Evolutionary conservation across 2,113 vertebrate species (phyloP), one percentile per base, ranked within the genome.

Genomic region (Clupea harengus): DNA sequence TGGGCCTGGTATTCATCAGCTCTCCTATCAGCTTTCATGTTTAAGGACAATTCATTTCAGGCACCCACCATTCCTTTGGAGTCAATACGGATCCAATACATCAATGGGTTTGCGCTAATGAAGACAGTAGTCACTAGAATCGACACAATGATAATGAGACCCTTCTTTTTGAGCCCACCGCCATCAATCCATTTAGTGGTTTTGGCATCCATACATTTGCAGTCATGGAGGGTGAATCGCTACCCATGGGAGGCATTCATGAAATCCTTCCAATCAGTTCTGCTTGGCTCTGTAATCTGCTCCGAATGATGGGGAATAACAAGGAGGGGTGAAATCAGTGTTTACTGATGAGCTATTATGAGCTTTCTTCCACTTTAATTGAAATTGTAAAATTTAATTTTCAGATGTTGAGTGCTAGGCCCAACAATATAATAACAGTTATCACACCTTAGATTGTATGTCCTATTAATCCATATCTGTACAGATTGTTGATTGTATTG

Each of bases 21-120:
- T 67, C 45, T 49, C 64, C 25, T 44, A 15, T 45, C 72, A 78
- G 28, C 39, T 85, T 89, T 89, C 86, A 90, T 88, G 86, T 20
- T 39, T 22, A 45, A 72, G 78, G 81, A 88, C 75, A 84, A 60
- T 80, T 88, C 18, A 86, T 84, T 84, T 87, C 9, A 85, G 86
- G 32, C 72, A 17, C 45, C 46, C 3, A 28, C n/a, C 25, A 78
- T 11, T 39, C 72, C 72, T 78, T 39, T 78, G 72, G 32, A 39
- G 72, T 78, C 72, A 32, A 39, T 78, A 39, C 72, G 13, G 72
- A 78, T 78, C 72, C 13, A 44, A 78, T 78, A 78, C 72, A 15
- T 78, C 72, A 78, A 10, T 17, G 32, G 7, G 11, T 15, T 78
- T 3, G 10, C 11, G 13, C 72, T 78, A 78, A 78, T 78, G 72